These are phyloP conservation scores for Aurelia sp. DNA, from an alignment of 30 jellyfish, hydroid and myxozoan species.

Conservation along the genomic window DNA sequence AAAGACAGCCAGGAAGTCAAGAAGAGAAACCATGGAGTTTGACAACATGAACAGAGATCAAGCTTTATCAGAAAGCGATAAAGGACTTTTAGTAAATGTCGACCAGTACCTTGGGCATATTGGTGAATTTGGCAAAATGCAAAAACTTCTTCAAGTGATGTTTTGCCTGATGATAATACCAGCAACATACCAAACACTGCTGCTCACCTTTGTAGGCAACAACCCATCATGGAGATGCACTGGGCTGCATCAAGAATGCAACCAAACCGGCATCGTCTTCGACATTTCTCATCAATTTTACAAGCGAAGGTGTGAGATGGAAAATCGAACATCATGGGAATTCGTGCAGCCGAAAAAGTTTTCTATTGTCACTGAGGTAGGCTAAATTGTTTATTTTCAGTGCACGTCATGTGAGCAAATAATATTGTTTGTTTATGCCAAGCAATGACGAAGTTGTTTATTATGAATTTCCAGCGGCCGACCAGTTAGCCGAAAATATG, in stretches of 20 bases:
- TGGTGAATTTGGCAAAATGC: conserved; percentile 90
- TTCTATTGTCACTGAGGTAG: conserved; percentile 95
- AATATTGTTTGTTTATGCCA: not conserved
- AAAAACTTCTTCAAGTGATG: conserved; percentile 44
- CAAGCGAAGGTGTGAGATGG: conserved; percentile 61
- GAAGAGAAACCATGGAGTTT: too few relatives aligned
- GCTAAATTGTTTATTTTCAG: not conserved
- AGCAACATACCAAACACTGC: conserved; percentile 78
- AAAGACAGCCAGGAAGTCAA: too few relatives aligned
- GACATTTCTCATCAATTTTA: conserved; percentile 24
- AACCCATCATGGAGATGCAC: conserved; percentile 86
- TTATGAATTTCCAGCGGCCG: not conserved
- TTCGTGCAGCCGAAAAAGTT: conserved; percentile 63
- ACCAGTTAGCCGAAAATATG: too few relatives aligned
- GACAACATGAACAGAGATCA: too few relatives aligned
- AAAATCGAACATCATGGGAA: conserved; percentile 81
- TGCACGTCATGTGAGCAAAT: not conserved
- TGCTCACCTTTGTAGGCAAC: conserved; percentile 79
- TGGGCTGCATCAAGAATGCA: conserved; percentile 55
- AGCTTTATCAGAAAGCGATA: too few relatives aligned
- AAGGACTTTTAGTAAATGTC: conserved; percentile 59
- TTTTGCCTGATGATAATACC: conserved; percentile 86
- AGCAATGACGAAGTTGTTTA: not conserved
- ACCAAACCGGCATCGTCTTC: conserved; percentile 51
- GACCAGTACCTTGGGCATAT: conserved; percentile 67